Percentiles rank a stretch among this genome's conserved stretches.
Conservation (phyloP, 2,888 invertebrate species). For the Microctonus aethiopoides region DNA sequence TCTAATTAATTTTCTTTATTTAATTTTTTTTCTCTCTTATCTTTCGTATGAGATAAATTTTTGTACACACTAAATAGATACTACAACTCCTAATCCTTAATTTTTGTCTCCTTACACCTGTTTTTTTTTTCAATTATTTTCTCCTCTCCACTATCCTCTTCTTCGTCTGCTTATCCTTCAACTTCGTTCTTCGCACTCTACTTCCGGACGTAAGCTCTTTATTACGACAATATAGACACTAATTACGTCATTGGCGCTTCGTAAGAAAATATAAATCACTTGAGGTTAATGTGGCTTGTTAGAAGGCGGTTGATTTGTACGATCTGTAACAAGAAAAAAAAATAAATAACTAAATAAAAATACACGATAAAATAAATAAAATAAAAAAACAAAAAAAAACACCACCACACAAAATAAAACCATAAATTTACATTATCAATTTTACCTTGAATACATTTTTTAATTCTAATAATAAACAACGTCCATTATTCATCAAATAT, state of each 20-base stretch:
- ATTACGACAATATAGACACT: slow-evolving; percentile 65
- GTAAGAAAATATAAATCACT: slow-evolving; percentile 68
- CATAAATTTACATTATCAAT: neutral
- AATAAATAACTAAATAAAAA: too few relatives aligned
- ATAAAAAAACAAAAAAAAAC: neutral
- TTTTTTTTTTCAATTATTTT: too few relatives aligned
- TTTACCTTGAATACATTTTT: neutral
- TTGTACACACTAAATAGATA: slow-evolving; percentile 64
- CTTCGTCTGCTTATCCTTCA: slow-evolving; percentile 24
- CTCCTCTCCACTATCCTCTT: slow-evolving; percentile 49
- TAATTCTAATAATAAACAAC: neutral
- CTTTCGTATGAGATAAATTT: slow-evolving; percentile 60
- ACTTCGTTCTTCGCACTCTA: slow-evolving; percentile 36
- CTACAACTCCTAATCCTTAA: slow-evolving; percentile 41
- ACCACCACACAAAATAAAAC: neutral
- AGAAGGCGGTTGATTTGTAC: slow-evolving; percentile 68
- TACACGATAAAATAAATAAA: too few relatives aligned
- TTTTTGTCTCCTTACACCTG: too few relatives aligned
- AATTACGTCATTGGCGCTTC: slow-evolving; percentile 60
- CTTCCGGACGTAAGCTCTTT: slow-evolving; percentile 55
- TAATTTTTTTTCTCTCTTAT: slow-evolving; percentile 42
- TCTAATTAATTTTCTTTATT: slow-evolving; percentile 40
- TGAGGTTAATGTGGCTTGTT: slow-evolving; percentile 68
- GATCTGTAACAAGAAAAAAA: slow-evolving; percentile 62
- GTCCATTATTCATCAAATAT: neutral